phyloP scores from a whole-genome alignment of 2,113 vertebrate genomes.

The Anas platyrhynchos region DNA sequence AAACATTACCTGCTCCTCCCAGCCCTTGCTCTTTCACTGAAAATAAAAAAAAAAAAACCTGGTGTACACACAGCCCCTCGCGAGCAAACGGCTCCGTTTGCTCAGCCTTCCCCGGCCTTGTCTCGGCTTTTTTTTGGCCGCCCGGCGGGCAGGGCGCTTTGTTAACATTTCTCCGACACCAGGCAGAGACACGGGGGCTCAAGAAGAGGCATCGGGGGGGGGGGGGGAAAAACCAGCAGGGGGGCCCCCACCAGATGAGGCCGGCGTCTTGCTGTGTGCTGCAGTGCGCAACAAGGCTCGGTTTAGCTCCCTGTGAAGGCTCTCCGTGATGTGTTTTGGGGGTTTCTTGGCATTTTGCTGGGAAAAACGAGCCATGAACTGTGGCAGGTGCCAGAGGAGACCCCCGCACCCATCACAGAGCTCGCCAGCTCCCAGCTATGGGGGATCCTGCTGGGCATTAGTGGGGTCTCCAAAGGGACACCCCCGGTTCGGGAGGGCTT shows the following conservation, averaged over 20 bases:
- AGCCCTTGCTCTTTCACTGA: neutral
- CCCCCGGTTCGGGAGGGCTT: neutral
- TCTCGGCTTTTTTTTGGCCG: neutral
- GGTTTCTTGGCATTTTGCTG: neutral
- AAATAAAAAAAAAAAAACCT: neutral
- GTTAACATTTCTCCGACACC: neutral
- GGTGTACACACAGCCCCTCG: neutral
- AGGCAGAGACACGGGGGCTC: neutral
- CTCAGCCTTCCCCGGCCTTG: neutral
- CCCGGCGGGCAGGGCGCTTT: neutral
- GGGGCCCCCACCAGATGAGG: neutral
- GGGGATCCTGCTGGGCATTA: neutral
- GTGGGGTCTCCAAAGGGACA: neutral
- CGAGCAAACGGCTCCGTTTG: neutral
- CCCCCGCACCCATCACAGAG: neutral
- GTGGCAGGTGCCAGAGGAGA: neutral
- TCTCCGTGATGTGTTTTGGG: accelerated
- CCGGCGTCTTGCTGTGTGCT: accelerated
- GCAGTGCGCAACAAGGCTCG: too few relatives aligned
- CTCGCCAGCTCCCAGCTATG: neutral
- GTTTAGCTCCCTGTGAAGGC: neutral
- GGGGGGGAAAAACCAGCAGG: neutral
- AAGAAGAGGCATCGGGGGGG: too few relatives aligned
- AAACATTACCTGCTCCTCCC: constrained; percentile 20
- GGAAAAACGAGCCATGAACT: neutral